Conservation (phyloP, 2,797 vertebrate genomes). For the Rhyacichthys aspro region DNA sequence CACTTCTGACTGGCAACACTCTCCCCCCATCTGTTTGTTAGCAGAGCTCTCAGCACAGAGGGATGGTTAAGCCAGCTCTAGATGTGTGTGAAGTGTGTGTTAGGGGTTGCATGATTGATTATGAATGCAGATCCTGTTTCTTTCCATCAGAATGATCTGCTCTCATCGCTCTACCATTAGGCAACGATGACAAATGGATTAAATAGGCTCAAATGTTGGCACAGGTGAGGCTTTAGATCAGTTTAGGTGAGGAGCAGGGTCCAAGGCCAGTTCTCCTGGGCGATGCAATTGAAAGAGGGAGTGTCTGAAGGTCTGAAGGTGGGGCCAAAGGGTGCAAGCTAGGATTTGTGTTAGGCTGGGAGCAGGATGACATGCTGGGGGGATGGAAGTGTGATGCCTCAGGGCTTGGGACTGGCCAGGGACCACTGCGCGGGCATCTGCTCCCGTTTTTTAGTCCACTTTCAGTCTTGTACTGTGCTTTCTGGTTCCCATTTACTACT, state of each 20-base stretch:
- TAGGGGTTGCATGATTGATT: constrained; percentile 51
- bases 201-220: constrained; percentile 21
- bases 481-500: neutral
- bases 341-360: constrained; percentile 38
- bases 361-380: constrained; percentile 63
- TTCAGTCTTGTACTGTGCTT: constrained; percentile 11
- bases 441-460: constrained; percentile 50
- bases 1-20: constrained; percentile 39
- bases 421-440: constrained; percentile 75
- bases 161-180: constrained; percentile 29
- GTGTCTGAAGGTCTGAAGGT: constrained; percentile 38
- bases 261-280: constrained; percentile 31
- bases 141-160: constrained; percentile 35
- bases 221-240: constrained; percentile 45
- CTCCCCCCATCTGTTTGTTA: constrained; percentile 54
- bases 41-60: constrained; percentile 57
- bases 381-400: constrained; percentile 62
- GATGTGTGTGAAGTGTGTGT: constrained; percentile 32
- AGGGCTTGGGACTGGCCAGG: constrained; percentile 59
- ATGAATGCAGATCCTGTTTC: constrained; percentile 43
- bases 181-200: constrained; percentile 34
- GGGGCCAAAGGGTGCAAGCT: constrained; percentile 41
- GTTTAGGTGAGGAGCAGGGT: constrained; percentile 10
- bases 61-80: constrained; percentile 42
- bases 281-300: constrained; percentile 27